Evolutionary conservation across 2,113 vertebrate species (phyloP).

Genomic region (Aythya baeri): DNA sequence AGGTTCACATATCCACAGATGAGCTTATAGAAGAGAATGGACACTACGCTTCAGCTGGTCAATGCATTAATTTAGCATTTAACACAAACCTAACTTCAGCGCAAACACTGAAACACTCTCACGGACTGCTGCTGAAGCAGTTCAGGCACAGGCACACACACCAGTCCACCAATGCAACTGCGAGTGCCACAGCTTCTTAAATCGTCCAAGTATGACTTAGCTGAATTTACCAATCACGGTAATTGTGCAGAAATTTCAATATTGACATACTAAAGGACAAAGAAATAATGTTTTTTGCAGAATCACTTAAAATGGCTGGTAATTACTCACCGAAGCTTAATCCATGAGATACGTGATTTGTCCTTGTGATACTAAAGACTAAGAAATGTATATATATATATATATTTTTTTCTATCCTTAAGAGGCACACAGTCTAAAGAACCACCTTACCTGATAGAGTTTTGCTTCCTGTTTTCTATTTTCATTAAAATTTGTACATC

Average conservation of each 20-base stretch:
- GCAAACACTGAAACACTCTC: background rate
- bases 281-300: background rate
- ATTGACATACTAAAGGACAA: background rate
- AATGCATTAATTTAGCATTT: background rate
- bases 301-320: background rate
- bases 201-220: background rate
- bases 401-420: background rate
- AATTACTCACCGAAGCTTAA: background rate
- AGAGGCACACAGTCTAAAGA: background rate
- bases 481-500: conserved; percentile 90
- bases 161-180: accelerated
- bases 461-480: conserved; percentile 84
- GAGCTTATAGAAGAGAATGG: background rate
- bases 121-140: background rate
- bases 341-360: background rate
- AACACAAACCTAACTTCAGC: background rate
- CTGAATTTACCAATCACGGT: background rate
- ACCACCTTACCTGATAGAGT: conserved; percentile 82
- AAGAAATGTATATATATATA: background rate
- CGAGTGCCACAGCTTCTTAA: background rate
- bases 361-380: background rate
- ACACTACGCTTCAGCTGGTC: background rate
- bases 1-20: background rate
- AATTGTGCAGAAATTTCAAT: background rate
- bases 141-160: background rate